These are phyloP conservation scores for Nephrotoma flavescens DNA, from an alignment of 2,888 invertebrate genomes.

Conservation along the genomic window DNA sequence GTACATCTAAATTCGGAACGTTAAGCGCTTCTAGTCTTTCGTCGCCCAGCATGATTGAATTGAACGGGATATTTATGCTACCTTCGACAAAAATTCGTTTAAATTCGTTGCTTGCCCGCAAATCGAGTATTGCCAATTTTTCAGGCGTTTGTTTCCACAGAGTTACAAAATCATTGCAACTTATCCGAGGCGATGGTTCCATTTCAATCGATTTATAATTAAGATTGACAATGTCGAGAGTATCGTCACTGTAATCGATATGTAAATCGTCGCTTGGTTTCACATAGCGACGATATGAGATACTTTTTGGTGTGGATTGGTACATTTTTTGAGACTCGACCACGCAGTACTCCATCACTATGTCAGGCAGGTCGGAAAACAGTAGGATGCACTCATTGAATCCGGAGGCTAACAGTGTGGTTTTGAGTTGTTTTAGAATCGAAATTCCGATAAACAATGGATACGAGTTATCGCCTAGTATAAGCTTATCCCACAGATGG, in stretches of 20 bases:
- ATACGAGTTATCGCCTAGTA: conserved; percentile 84
- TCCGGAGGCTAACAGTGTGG: conserved; percentile 70
- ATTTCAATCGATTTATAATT: conserved; percentile 50
- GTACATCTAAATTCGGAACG: conserved; percentile 40
- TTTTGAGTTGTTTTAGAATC: conserved; percentile 74
- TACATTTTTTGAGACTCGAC: conserved; percentile 77
- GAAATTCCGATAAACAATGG: conserved; percentile 91
- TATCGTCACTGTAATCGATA: neutral
- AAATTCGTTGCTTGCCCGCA: conserved; percentile 40
- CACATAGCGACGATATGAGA: conserved; percentile 71
- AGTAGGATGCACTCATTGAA: conserved; percentile 97
- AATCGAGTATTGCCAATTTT: conserved; percentile 49
- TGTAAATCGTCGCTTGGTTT: conserved; percentile 10
- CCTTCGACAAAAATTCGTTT: conserved; percentile 62
- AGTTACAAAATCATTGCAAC: conserved; percentile 67
- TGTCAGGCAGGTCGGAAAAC: conserved; percentile 97
- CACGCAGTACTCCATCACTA: conserved; percentile 88
- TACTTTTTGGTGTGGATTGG: conserved; percentile 71
- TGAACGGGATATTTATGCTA: conserved; percentile 81
- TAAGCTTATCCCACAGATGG: conserved; percentile 92
- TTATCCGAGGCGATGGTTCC: conserved; percentile 72
- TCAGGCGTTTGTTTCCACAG: conserved; percentile 45
- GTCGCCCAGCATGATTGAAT: conserved; percentile 56
- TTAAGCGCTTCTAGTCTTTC: conserved; percentile 56
- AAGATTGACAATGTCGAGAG: conserved; percentile 45